phyloP scores from a whole-genome alignment of 2,888 invertebrate species.

The Meloe dianella region DNA sequence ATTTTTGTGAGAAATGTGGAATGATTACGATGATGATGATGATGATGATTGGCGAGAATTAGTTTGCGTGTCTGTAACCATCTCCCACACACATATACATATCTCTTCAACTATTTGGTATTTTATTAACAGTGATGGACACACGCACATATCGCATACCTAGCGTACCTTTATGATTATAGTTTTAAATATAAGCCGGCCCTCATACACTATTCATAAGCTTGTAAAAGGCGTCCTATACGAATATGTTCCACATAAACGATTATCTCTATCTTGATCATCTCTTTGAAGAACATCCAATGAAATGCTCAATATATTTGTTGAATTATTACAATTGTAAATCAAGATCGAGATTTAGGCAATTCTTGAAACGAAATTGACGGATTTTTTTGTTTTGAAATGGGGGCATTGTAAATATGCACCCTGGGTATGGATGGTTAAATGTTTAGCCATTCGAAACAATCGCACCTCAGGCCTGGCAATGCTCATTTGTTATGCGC shows the following conservation, averaged over 20 bases:
- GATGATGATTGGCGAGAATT: conserved; percentile 34
- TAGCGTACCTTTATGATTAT: conserved; percentile 45
- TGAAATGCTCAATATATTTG: too few relatives aligned
- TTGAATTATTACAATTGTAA: too few relatives aligned
- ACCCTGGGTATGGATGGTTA: conserved; percentile 43
- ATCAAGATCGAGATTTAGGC: too few relatives aligned
- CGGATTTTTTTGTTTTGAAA: too few relatives aligned
- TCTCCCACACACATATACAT: conserved; percentile 42
- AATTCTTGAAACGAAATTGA: too few relatives aligned
- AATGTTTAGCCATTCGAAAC: conserved; percentile 48
- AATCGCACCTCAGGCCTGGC: conserved; percentile 49
- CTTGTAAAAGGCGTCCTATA: conserved; percentile 9
- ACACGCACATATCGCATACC: conserved; percentile 48
- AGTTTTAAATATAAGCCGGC: conserved; percentile 36
- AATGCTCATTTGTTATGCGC: conserved; percentile 52
- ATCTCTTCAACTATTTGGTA: conserved; percentile 1
- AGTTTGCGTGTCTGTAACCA: conserved; percentile 43
- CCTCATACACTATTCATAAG: conserved; percentile 44
- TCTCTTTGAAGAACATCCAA: background rate
- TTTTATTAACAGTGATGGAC: conserved; percentile 36
- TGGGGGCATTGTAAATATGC: conserved; percentile 43
- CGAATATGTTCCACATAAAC: background rate
- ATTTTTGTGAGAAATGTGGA: conserved; percentile 46
- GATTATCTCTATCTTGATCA: background rate
- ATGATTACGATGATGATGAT: conserved; percentile 34